Evolutionary conservation across 2,797 vertebrate species (phyloP).

Genomic region (Chiroxiphia lanceolata): DNA sequence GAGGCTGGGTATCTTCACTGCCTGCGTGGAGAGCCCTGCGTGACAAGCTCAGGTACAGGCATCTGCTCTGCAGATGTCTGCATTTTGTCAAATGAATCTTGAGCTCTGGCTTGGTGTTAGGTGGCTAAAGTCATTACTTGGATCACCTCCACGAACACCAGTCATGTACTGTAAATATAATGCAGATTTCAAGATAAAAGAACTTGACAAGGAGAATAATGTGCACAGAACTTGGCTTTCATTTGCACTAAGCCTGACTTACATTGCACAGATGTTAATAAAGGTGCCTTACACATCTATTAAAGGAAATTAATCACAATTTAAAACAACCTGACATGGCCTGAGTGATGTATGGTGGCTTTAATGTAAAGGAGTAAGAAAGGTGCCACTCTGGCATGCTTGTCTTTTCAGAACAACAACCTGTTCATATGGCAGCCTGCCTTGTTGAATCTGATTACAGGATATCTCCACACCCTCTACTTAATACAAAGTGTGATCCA

Average conservation of each 20-base stretch:
- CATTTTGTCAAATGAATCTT: neutral
- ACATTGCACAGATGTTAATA: constrained; percentile 17
- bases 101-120: neutral
- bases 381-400: neutral
- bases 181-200: constrained; percentile 24
- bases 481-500: neutral
- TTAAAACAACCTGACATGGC: neutral
- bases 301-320: constrained; percentile 25
- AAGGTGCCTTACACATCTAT: neutral
- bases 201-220: neutral
- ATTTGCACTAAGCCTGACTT: neutral
- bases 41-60: neutral
- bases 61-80: constrained; percentile 12
- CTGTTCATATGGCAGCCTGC: neutral
- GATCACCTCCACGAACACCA: neutral
- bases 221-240: neutral
- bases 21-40: fast-evolving
- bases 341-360: neutral
- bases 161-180: neutral
- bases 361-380: neutral
- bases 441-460: neutral
- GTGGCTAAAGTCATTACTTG: neutral
- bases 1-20: neutral
- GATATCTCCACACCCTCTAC: neutral
- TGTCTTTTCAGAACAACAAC: neutral